Base-by-base conservation (phyloP, 2,797 vertebrate species). In the Anas georgica region DNA sequence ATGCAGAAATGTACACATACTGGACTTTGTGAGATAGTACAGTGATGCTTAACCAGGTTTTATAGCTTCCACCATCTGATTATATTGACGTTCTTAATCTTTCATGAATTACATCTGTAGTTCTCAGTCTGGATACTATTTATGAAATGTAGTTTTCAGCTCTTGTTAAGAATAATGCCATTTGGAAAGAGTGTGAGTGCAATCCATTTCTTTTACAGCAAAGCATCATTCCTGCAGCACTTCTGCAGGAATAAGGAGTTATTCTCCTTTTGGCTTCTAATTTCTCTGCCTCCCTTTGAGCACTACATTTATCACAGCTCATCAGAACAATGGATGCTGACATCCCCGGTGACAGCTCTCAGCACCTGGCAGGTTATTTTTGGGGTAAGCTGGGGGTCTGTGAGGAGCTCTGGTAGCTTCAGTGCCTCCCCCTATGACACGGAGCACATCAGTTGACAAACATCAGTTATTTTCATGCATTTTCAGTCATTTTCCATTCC, bases 141-240 rank as follows among this genome's bases (percentile, higher is more conserved):
- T 52, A 37, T 10, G 23, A 31, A 66, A 43, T 0, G 3, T 4
- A 26, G 52, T 52, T 94, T 70, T 77, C 67, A 67, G 26, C 15
- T 90, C 63, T 74, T 54, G 37, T 46, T 28, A 37, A 54, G 15
- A 81, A 58, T 5, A 52, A 43, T 7, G 35, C 23, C 3, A 25
- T 31, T 46, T 31, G n/a, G 74, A 88, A 77, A 22, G 16, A 74
- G 25, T 20, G 77, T 0, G 0, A 66, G 20, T 0, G 3, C 20
- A 81, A 81, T 48, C 37, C 9, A 9, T 50, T 88, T 81, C 22
- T 90, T 70, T 45, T 70, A 48, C 23, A 37, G 35, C 22, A 81
- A 83, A 68, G 31, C 46, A 90, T 43, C 54, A 50, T 46, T 56
- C 54, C 60, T 35, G 39, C 14, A 56, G n/a, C n/a, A 33, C 11